Evolutionary conservation across 2,888 invertebrate species (phyloP), one percentile per base, ranked within the genome.

Genomic region (Calephelis perditalis): DNA sequence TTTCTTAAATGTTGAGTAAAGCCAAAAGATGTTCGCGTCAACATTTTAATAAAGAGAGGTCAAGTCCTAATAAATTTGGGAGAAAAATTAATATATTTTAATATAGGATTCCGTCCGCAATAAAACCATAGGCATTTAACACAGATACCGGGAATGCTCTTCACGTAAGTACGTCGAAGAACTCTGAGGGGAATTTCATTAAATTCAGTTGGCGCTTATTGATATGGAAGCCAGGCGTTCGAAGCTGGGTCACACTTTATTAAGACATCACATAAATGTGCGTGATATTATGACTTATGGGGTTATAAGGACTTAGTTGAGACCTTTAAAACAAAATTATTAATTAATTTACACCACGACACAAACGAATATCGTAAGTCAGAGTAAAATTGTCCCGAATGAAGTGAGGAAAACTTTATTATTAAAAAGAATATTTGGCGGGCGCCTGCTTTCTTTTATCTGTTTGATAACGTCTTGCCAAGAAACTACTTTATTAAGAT

Each of bases 211-310:
- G 65, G 65, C 82, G 79, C 86, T 86, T 87, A 87, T 86, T 86
- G 86, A 86, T 86, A 86, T 86, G 86, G 85, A 82, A 76, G 84
- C 79, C 84, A 73, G 76, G 73, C 74, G 72, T 78, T 80, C 77
- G 75, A 75, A 79, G 78, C 72, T 74, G 79, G 76, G 75, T 80
- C 85, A 80, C 82, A 83, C 86, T 86, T 86, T 87, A 87, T 87
- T 86, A 86, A 86, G 85, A 86, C 84, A 84, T 85, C 86, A 86
- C 82, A 85, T 84, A 84, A 84, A 74, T 70, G 78, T 81, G 85
- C 86, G 85, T 85, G 86, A 82, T 79, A 75, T 84, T 85, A 86
- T 82, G 81, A 79, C 75, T 76, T 81, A 83, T 7, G 35, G 26
- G 11, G 49, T 6, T 60, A 47, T n/a, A 56, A 57, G 3, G 26